Conservation (phyloP, 2,797 vertebrate genomes). For the Pipistrellus pygmaeus region DNA sequence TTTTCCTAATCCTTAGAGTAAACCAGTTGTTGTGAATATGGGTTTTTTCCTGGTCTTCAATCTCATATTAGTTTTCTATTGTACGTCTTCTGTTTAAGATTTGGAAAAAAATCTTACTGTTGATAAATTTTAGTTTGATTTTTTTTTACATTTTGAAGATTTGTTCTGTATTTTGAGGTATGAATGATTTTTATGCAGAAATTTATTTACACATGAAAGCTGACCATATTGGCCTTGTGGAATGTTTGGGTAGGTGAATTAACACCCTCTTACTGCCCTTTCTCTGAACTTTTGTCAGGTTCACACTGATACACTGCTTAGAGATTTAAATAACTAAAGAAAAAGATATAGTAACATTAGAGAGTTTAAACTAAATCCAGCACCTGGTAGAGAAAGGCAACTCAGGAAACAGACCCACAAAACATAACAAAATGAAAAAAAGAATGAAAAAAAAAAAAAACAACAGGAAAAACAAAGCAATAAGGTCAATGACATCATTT, state of each 20-base stretch:
- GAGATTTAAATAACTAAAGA: neutral
- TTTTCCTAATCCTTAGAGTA: neutral
- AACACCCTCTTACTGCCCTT: neutral
- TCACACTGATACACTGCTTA: neutral
- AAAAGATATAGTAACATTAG: neutral
- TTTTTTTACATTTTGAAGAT: neutral
- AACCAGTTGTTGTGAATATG: neutral
- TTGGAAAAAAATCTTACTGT: neutral
- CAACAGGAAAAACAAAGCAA: neutral
- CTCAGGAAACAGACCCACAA: neutral
- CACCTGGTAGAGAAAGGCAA: neutral
- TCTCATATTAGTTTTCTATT: neutral
- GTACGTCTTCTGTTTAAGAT: neutral
- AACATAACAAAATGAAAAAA: neutral
- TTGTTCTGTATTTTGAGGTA: neutral
- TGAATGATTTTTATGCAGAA: neutral
- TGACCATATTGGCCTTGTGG: neutral
- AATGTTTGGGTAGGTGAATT: neutral
- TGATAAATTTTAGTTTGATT: slow-evolving; percentile 24
- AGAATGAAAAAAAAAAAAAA: neutral
- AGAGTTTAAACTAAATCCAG: neutral
- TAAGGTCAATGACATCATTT: neutral
- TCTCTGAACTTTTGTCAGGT: neutral
- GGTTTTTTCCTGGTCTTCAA: neutral
- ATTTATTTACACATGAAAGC: neutral